Conservation (phyloP, 1,140 invertebrate species). For the Ooceraea biroi region DNA sequence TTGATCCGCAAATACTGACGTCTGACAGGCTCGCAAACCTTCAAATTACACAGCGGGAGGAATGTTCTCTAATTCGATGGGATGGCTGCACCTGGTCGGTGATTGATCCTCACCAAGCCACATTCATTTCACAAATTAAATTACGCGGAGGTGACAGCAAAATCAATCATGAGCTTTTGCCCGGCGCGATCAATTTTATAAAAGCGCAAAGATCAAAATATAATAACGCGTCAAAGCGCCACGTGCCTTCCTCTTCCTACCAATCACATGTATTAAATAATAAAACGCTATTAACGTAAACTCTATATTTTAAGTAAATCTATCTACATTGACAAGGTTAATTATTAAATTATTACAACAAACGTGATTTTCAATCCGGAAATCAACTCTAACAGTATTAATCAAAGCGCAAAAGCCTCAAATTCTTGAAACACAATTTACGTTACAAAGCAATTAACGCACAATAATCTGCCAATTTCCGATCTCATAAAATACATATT, state of each 20-base stretch:
- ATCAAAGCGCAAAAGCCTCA: too few species aligned
- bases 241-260: neutral
- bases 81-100: slow-evolving; percentile 21
- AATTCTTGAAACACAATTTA: too few species aligned
- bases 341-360: too few species aligned
- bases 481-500: neutral
- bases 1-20: slow-evolving; percentile 59
- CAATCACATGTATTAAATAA: slow-evolving; percentile 8
- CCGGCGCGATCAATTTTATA: slow-evolving; percentile 42
- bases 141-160: slow-evolving; percentile 43
- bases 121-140: slow-evolving; percentile 48
- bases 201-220: slow-evolving; percentile 24
- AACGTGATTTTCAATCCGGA: too few species aligned
- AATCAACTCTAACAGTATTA: too few species aligned
- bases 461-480: neutral
- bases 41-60: slow-evolving; percentile 45
- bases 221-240: slow-evolving; percentile 1
- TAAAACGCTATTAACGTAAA: slow-evolving; percentile 11
- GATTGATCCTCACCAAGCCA: slow-evolving; percentile 42
- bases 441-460: neutral
- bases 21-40: slow-evolving; percentile 24
- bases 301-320: neutral
- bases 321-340: neutral
- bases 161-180: slow-evolving; percentile 47
- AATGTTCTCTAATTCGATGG: slow-evolving; percentile 29